Evolutionary conservation across 1,140 invertebrate species (phyloP), one percentile per base, ranked within the genome.

Genomic region (Procambarus clarkii): DNA sequence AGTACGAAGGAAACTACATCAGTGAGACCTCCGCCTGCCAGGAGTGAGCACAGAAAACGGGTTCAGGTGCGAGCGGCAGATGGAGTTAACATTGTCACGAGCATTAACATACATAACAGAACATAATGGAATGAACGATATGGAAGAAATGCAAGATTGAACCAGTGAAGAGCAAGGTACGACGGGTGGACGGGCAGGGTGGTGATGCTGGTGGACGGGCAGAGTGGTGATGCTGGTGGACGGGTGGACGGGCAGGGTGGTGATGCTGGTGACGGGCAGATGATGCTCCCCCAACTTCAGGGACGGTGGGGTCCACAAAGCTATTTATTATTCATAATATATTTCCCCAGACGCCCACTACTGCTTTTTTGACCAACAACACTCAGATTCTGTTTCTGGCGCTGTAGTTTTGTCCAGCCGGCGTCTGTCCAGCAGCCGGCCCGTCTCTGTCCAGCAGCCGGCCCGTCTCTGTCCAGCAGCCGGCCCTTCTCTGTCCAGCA

Each of bases 321-420:
- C 85, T 86, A 78, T 86, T 86, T 86, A 86, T 78, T 86, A 86
- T 86, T 86, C 85, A 86, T 86, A 86, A 86, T 86, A 86, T 76
- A 86, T 77, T 86, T 86, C 85, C 85, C 85, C 44, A 76, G 76
- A 58, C 74, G 74, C 24, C 79, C 13, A 81, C 79, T 58, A 13
- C 48, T 81, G 54, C n/a, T 74, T 58, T 81, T 81, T 58, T 81
- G 21, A 81, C 79, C 79, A 54, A 81, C 44, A 81, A 58, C 79
- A 81, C 79, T 50, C 48, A 54, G 79, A 81, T 58, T 81, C n/a
- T 50, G 79, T 48, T 18, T 13, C 48, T 48, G 58, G 79, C 21
- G 54, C 48, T 81, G n/a, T 21, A 11, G 0, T 18, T 21, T 4
- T 64, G 13, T 64, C 60, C 18, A 11, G 13, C 60, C 18, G 4